Evolutionary conservation across 2,888 invertebrate species (phyloP).

Genomic region (Phyllotreta striolata): DNA sequence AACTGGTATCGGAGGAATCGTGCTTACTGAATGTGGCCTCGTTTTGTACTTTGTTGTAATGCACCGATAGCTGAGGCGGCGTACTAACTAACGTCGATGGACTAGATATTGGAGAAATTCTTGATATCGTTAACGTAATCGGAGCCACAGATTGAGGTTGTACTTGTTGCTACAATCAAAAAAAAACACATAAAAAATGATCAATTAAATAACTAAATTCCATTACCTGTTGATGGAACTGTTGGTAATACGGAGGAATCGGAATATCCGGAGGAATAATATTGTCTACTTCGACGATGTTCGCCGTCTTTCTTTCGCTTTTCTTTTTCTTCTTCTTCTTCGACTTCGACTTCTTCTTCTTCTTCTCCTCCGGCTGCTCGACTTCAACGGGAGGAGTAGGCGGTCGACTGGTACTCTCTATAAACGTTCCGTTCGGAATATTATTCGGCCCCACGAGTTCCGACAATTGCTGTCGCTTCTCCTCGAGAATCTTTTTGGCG

Average conservation of each 20-base stretch:
- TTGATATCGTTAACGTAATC: slow-evolving; percentile 52
- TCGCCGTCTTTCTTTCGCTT: slow-evolving; percentile 59
- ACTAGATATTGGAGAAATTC: slow-evolving; percentile 51
- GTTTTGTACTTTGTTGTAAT: slow-evolving; percentile 33
- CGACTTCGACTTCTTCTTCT: slow-evolving; percentile 72
- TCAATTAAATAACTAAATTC: no score
- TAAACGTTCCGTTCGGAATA: slow-evolving; percentile 61
- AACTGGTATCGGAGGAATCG: slow-evolving; percentile 63
- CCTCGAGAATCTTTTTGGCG: slow-evolving; percentile 75
- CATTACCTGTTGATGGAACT: slow-evolving; percentile 48
- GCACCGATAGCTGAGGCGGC: slow-evolving; percentile 10
- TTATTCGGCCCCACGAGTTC: slow-evolving; percentile 70
- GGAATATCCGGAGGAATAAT: slow-evolving; percentile 59
- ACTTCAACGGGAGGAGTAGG: slow-evolving; percentile 66
- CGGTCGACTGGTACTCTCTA: slow-evolving; percentile 69
- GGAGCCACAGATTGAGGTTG: slow-evolving; percentile 51
- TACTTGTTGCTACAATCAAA: slow-evolving; percentile 13
- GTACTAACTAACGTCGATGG: slow-evolving; percentile 40
- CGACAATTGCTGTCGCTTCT: slow-evolving; percentile 76
- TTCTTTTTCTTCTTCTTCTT: slow-evolving; percentile 64
- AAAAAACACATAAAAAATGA: not conserved
- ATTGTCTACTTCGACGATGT: slow-evolving; percentile 53
- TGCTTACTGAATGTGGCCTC: slow-evolving; percentile 33
- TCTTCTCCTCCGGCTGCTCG: slow-evolving; percentile 62
- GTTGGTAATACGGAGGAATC: slow-evolving; percentile 52